These are phyloP conservation scores for Sinodicranocentrus sp. DNA, from an alignment of 2,888 invertebrate genomes.

Conservation along the genomic window DNA sequence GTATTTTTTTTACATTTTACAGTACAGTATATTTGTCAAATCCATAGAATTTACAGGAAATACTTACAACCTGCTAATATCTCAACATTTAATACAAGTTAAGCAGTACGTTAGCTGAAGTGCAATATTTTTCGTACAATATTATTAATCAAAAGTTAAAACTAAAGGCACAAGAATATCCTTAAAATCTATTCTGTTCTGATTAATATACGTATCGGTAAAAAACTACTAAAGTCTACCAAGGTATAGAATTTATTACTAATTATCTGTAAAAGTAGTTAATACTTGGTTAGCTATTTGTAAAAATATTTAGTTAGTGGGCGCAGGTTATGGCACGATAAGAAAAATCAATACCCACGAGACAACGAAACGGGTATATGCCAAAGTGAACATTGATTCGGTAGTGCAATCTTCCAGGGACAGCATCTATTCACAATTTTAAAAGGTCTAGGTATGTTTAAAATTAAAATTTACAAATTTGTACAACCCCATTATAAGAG, in stretches of 20 bases:
- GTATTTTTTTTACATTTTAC: conserved; percentile 17
- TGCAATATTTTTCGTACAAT: not conserved
- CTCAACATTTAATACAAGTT: not conserved
- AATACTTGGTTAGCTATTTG: conserved; percentile 51
- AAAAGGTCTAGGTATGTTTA: too few relatives aligned
- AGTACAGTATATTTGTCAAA: conserved; percentile 46
- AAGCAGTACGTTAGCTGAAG: conserved; percentile 1
- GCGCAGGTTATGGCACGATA: too few relatives aligned
- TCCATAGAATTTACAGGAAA: conserved; percentile 21
- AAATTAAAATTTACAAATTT: too few relatives aligned
- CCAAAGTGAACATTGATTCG: too few relatives aligned
- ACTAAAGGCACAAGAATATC: not conserved
- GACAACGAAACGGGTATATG: too few relatives aligned
- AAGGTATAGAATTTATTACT: not conserved
- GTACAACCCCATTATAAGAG: too few relatives aligned
- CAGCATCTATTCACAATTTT: too few relatives aligned
- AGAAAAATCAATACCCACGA: too few relatives aligned
- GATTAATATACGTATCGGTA: conserved; percentile 2
- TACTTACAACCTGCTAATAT: not conserved
- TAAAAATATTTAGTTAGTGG: too few relatives aligned
- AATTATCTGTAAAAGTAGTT: conserved; percentile 18
- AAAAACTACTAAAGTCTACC: not conserved
- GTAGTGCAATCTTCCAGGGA: too few relatives aligned
- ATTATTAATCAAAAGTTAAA: too few relatives aligned
- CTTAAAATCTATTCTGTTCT: too few relatives aligned